Evolutionary conservation across 1,140 invertebrate species (phyloP).

Genomic region (fruit fly (Drosophila melanogaster)): Release_6_plus_ISO1_MT NT_033779.5:14141001-14141500

Average conservation of each 20-base stretch:
- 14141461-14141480: neutral
- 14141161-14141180: constrained; percentile 36
- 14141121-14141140: neutral
- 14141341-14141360: constrained; percentile 21
- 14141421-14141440: too few species aligned
- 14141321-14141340: constrained; percentile 9
- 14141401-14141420: too few species aligned
- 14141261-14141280: constrained; percentile 57
- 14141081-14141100: constrained; percentile 65
- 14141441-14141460: too few species aligned
- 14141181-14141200: constrained; percentile 56
- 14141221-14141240: constrained; percentile 68
- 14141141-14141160: constrained; percentile 15
- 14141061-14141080: constrained; percentile 66
- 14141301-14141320: constrained; percentile 11
- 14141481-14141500: neutral
- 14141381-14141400: too few species aligned
- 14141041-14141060: constrained; percentile 71
- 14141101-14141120: constrained; percentile 31
- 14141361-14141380: neutral
- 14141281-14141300: constrained; percentile 32
- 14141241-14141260: constrained; percentile 72
- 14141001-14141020: constrained; percentile 60
- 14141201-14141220: constrained; percentile 27
- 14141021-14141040: constrained; percentile 68